A percentile compares a stretch with the other conserved stretches of the same genome.
Conservation (phyloP, 2,113 vertebrate species). For the Boulengeromyrus knoepffleri region DNA sequence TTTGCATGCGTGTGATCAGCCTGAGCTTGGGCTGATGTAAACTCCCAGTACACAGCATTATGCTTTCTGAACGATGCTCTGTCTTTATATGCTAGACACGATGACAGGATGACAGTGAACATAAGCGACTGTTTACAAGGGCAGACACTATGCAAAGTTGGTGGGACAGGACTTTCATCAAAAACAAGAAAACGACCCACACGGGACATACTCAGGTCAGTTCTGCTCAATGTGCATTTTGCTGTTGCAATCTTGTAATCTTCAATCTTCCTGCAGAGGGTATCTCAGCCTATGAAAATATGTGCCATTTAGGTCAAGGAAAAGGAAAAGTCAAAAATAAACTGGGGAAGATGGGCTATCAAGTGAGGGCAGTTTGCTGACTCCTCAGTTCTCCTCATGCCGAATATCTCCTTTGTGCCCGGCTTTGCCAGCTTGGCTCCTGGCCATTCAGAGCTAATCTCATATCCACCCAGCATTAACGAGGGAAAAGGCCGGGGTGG, state of each 20-base stretch:
- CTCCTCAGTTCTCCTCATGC: not conserved
- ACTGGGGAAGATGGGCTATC: not conserved
- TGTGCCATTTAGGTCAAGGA: not conserved
- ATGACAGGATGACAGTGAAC: not conserved
- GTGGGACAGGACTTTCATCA: not conserved
- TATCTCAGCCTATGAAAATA: not conserved
- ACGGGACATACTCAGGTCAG: not conserved
- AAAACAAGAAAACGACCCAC: not conserved
- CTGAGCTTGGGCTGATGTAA: not conserved
- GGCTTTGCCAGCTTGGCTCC: not conserved
- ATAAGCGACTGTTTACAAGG: not conserved
- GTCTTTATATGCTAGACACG: not conserved
- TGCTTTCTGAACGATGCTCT: not conserved
- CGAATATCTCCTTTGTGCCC: not conserved
- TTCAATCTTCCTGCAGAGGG: not conserved
- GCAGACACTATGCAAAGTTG: not conserved
- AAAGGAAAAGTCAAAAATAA: not conserved
- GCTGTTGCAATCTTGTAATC: not conserved
- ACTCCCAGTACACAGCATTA: not conserved
- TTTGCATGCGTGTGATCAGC: not conserved
- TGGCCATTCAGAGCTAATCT: constrained; percentile 2
- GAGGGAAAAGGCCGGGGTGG: not conserved
- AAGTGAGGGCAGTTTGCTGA: not conserved
- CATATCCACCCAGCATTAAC: not conserved
- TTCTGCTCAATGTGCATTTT: not conserved